These are phyloP conservation scores for Rhorus exstirpatorius DNA, from an alignment of 2,888 invertebrate species.

Conservation along the genomic window DNA sequence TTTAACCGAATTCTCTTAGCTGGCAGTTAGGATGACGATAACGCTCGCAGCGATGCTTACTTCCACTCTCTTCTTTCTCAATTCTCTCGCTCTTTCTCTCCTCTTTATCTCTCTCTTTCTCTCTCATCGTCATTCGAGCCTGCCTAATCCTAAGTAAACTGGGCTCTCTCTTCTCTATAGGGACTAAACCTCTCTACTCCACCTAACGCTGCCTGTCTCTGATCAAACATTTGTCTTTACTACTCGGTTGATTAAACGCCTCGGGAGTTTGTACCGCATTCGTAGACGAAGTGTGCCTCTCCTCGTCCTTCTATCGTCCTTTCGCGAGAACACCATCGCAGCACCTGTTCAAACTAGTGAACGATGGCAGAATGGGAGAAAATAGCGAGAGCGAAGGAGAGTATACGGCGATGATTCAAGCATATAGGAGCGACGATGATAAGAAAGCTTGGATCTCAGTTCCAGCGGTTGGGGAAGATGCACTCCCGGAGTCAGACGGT, in stretches of 20 bases:
- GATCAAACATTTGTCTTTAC: slow-evolving; percentile 85
- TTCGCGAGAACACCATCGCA: slow-evolving; percentile 11
- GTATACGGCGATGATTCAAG: slow-evolving; percentile 34
- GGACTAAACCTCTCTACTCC: slow-evolving; percentile 42
- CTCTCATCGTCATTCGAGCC: slow-evolving; percentile 7
- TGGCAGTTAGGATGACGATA: slow-evolving; percentile 24
- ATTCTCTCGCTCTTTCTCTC: background rate
- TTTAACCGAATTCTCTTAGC: slow-evolving; percentile 26
- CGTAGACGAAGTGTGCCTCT: slow-evolving; percentile 27
- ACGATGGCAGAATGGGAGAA: slow-evolving; percentile 32
- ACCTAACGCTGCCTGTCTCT: slow-evolving; percentile 72
- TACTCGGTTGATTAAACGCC: slow-evolving; percentile 84
- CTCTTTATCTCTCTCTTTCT: background rate
- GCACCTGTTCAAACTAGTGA: slow-evolving; percentile 45
- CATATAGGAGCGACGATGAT: slow-evolving; percentile 28
- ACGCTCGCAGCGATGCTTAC: slow-evolving; percentile 15
- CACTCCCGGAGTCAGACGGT: slow-evolving; percentile 63
- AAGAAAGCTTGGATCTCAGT: slow-evolving; percentile 30
- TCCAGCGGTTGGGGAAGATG: slow-evolving; percentile 51
- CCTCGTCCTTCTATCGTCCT: slow-evolving; percentile 21
- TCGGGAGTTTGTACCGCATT: slow-evolving; percentile 76
- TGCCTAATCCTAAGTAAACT: slow-evolving; percentile 53
- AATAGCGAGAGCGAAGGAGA: slow-evolving; percentile 18
- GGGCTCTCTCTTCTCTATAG: slow-evolving; percentile 32
- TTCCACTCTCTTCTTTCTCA: background rate